These are phyloP conservation scores for Oxyruncus cristatus DNA, from an alignment of 2,113 vertebrate species.

Conservation along the genomic window DNA sequence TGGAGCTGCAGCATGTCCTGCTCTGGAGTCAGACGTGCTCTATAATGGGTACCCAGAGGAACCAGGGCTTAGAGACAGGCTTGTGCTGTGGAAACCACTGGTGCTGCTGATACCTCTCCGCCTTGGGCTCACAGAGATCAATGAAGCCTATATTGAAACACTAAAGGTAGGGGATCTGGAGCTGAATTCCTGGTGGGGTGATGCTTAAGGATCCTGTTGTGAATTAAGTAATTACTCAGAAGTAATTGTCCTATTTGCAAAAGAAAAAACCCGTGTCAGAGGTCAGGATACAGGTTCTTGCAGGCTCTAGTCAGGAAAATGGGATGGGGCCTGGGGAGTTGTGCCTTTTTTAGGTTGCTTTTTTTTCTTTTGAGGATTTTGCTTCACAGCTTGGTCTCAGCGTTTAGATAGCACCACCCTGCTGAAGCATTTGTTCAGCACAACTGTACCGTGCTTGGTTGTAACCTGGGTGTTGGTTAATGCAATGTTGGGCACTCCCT, in stretches of 20 bases:
- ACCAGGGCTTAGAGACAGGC: conserved; percentile 72
- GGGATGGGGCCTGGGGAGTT: accelerated
- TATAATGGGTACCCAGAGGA: conserved; percentile 79
- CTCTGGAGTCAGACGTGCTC: conserved; percentile 65
- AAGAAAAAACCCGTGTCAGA: not conserved
- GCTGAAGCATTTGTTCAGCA: not conserved
- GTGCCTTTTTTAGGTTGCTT: not conserved
- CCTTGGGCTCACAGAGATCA: conserved; percentile 95
- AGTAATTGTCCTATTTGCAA: not conserved
- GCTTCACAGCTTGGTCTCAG: not conserved
- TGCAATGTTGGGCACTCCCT: not conserved
- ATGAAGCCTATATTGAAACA: conserved; percentile 95
- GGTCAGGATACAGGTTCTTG: not conserved
- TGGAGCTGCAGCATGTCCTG: conserved; percentile 68
- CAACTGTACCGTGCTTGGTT: not conserved
- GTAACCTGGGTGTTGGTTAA: not conserved
- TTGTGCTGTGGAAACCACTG: conserved; percentile 85
- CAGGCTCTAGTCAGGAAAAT: not conserved
- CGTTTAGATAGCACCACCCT: not conserved
- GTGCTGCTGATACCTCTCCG: conserved; percentile 96
- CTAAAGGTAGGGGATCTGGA: conserved; percentile 82
- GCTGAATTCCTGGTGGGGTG: not conserved
- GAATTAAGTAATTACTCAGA: not conserved
- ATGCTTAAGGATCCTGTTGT: not conserved
- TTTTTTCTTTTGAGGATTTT: not conserved